Evolutionary conservation across 1,140 invertebrate genomes (phyloP).

Genomic region (Nephila pilipes): DNA sequence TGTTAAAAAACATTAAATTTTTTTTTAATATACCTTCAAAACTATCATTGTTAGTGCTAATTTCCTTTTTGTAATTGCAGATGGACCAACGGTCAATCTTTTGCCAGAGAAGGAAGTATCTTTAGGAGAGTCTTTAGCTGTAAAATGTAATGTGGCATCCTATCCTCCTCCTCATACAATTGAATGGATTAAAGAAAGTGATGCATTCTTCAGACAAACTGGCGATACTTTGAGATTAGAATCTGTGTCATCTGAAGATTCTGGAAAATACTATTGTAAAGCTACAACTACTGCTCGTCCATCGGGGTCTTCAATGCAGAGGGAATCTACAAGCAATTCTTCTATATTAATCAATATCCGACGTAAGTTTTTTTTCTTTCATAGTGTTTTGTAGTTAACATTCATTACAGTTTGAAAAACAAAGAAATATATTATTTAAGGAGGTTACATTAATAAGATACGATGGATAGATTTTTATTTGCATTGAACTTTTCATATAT

Average conservation of each 20-base stretch:
- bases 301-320: conserved; percentile 82
- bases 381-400: no score
- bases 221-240: conserved; percentile 89
- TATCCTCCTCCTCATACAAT: conserved; percentile 88
- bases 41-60: background rate
- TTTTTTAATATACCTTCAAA: no score
- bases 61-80: background rate
- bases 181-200: conserved; percentile 92
- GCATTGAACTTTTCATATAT: no score
- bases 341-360: conserved; percentile 90
- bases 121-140: conserved; percentile 90
- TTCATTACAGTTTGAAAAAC: no score
- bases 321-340: conserved; percentile 87
- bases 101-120: conserved; percentile 86
- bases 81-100: conserved; percentile 87
- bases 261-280: conserved; percentile 92
- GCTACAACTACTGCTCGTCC: conserved; percentile 91
- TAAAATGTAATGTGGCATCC: conserved; percentile 92
- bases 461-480: no score
- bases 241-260: conserved; percentile 89
- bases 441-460: no score
- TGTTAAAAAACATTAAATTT: no score
- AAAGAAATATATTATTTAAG: no score
- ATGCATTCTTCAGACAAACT: conserved; percentile 90
- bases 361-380: conserved; percentile 80